phyloP scores from a whole-genome alignment of 2,888 invertebrate genomes.

The Drosophila picticornis region DNA sequence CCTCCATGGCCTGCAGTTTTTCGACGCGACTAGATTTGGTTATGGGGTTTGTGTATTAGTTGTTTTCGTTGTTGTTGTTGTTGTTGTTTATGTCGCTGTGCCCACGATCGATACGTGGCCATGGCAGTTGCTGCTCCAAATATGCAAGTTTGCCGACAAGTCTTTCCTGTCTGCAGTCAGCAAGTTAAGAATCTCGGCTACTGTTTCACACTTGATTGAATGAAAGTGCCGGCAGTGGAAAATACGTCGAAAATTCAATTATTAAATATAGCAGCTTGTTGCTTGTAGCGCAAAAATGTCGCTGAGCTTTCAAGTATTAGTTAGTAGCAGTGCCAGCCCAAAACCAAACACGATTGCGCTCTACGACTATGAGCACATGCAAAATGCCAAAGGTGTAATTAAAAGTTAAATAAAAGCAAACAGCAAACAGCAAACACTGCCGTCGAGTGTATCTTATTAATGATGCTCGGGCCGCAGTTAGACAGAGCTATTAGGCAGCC shows the following conservation, averaged over 20 bases:
- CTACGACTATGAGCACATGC: slow-evolving; percentile 37
- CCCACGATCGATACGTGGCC: slow-evolving; percentile 59
- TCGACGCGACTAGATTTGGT: slow-evolving; percentile 48
- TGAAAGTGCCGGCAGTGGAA: slow-evolving; percentile 46
- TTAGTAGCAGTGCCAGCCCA: slow-evolving; percentile 5
- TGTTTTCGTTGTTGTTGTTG: slow-evolving; percentile 5
- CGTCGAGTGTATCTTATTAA: slow-evolving; percentile 59
- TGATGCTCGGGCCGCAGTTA: slow-evolving; percentile 63
- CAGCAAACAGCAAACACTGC: slow-evolving; percentile 46
- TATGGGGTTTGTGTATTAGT: slow-evolving; percentile 38
- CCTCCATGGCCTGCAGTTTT: slow-evolving; percentile 76
- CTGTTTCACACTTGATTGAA: slow-evolving; percentile 39
- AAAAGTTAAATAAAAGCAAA: slow-evolving; percentile 66
- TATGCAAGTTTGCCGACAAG: slow-evolving; percentile 61
- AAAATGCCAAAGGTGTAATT: slow-evolving; percentile 80
- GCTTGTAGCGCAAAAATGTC: slow-evolving; percentile 14
- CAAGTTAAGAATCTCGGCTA: slow-evolving; percentile 38
- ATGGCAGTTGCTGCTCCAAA: slow-evolving; percentile 75
- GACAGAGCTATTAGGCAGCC: slow-evolving; percentile 65
- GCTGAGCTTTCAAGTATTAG: not conserved
- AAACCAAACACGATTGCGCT: slow-evolving; percentile 11
- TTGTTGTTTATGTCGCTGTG: slow-evolving; percentile 19
- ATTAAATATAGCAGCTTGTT: slow-evolving; percentile 13
- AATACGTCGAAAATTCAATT: slow-evolving; percentile 1
- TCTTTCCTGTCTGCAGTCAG: slow-evolving; percentile 66